Conservation (phyloP, 2,888 invertebrate species). For the Tiliacea citrago region DNA sequence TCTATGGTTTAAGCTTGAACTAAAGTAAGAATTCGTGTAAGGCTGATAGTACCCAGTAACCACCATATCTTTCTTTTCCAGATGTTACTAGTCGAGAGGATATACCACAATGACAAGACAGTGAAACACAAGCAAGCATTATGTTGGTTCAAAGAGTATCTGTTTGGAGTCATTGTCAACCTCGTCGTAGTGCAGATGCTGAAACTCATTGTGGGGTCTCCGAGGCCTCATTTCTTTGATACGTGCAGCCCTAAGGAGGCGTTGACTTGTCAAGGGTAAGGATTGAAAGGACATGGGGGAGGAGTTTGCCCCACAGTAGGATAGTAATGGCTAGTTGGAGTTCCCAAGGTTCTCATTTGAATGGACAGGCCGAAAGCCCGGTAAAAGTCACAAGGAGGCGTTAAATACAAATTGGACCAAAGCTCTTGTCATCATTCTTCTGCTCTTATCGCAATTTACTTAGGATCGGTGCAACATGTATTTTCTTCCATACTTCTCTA, state of each 20-base stretch:
- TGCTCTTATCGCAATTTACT: too few relatives aligned
- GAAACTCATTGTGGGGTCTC: slow-evolving; percentile 93
- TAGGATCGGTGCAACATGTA: too few relatives aligned
- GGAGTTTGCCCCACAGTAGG: neutral
- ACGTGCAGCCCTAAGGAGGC: slow-evolving; percentile 93
- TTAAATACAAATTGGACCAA: neutral
- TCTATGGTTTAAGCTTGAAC: too few relatives aligned
- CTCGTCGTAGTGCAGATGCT: slow-evolving; percentile 90
- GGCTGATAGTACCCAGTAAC: neutral
- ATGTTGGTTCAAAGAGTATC: slow-evolving; percentile 91
- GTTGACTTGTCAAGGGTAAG: slow-evolving; percentile 89
- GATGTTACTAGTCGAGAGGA: slow-evolving; percentile 82
- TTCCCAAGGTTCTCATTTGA: neutral
- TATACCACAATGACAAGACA: slow-evolving; percentile 71
- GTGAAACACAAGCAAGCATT: slow-evolving; percentile 79
- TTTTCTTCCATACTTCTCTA: too few relatives aligned
- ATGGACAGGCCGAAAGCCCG: neutral
- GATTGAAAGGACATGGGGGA: neutral
- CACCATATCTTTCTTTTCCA: slow-evolving; percentile 65
- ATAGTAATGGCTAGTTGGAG: neutral
- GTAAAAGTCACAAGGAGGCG: neutral
- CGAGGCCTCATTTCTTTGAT: slow-evolving; percentile 94
- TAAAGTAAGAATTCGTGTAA: neutral
- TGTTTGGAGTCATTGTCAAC: slow-evolving; percentile 91
- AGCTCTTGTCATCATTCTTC: neutral